Conservation (phyloP, 2,113 vertebrate species). For the Anoura caudifer region DNA sequence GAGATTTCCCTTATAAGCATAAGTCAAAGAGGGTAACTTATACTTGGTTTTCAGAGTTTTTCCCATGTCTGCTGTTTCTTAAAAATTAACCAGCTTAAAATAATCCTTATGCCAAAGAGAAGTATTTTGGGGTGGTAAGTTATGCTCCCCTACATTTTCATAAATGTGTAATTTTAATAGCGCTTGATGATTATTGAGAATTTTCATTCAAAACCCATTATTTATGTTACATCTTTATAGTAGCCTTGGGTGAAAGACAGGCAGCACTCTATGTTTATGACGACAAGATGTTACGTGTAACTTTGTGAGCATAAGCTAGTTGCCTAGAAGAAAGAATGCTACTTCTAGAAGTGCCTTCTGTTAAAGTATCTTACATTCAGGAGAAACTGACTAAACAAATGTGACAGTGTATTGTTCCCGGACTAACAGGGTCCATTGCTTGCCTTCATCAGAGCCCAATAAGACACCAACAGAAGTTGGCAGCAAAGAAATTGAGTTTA, state of each 20-base stretch:
- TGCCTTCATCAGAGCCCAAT: not conserved
- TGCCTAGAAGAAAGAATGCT: not conserved
- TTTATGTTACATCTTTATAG: not conserved
- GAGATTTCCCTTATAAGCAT: not conserved
- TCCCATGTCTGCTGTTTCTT: not conserved
- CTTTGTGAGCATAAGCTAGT: constrained; percentile 30
- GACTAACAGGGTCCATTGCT: not conserved
- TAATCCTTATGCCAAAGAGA: not conserved
- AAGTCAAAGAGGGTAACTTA: not conserved
- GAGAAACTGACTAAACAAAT: constrained; percentile 31
- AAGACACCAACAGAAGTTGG: not conserved
- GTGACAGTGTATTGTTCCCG: not conserved
- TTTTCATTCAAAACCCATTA: constrained; percentile 28
- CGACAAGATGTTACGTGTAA: not conserved
- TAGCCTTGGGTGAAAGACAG: not conserved
- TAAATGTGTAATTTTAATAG: constrained; percentile 34
- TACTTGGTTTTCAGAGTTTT: not conserved
- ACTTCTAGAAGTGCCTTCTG: constrained; percentile 23
- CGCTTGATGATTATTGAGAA: not conserved
- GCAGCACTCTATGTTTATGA: not conserved
- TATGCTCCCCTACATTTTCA: not conserved
- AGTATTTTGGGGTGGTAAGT: not conserved
- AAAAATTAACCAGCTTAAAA: not conserved
- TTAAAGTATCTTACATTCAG: not conserved
- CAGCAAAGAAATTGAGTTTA: not conserved